Conservation (phyloP, 2,797 vertebrate genomes). For the Discoglossus pictus region DNA sequence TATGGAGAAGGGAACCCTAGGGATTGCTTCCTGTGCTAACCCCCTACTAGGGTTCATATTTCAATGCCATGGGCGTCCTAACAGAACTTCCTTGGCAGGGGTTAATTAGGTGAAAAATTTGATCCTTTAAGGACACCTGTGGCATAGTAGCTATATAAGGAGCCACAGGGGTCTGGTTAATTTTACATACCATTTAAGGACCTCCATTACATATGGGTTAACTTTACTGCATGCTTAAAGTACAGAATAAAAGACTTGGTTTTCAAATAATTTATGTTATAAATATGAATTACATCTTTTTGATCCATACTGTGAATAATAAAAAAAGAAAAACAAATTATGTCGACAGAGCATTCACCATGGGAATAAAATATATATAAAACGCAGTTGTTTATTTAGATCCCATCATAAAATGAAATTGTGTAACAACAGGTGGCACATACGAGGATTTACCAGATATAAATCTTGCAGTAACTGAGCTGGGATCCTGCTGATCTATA, state of each 20-base stretch:
- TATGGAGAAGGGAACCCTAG: too few relatives aligned
- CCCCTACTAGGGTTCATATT: too few relatives aligned
- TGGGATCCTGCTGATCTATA: constrained; percentile 38
- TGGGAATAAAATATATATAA: constrained; percentile 29
- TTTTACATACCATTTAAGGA: too few relatives aligned
- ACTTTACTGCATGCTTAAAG: too few relatives aligned
- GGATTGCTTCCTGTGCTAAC: too few relatives aligned
- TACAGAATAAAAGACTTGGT: constrained; percentile 24
- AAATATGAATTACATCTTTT: constrained; percentile 41
- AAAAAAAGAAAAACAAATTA: constrained; percentile 43
- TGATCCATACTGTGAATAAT: constrained; percentile 39
- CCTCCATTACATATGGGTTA: too few relatives aligned
- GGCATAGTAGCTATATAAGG: too few relatives aligned
- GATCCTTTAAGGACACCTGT: too few relatives aligned
- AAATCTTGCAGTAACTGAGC: constrained; percentile 28
- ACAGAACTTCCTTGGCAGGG: too few relatives aligned
- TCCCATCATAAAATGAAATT: constrained; percentile 47
- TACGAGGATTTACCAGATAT: constrained; percentile 44
- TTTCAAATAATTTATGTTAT: constrained; percentile 17
- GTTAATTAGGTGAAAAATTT: too few relatives aligned
- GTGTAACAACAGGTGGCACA: constrained; percentile 32
- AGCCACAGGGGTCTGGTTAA: too few relatives aligned
- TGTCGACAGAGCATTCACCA: constrained; percentile 23
- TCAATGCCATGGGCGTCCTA: too few relatives aligned
- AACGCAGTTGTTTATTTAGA: constrained; percentile 36